Evolutionary conservation across 2,113 vertebrate species (phyloP).

Genomic region (Nymphicus hollandicus): DNA sequence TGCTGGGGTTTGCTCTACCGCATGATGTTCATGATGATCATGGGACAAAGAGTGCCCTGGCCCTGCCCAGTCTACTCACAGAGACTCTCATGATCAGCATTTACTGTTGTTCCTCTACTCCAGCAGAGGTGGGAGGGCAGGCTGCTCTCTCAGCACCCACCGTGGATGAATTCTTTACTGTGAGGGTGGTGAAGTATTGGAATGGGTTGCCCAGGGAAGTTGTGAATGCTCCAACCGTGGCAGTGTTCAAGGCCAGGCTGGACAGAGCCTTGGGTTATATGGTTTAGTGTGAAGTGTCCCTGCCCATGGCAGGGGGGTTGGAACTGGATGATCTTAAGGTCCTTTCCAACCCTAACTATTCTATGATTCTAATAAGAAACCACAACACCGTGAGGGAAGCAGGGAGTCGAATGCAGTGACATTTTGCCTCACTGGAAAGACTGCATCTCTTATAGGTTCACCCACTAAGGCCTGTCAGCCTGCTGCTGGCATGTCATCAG

Average conservation of each 20-base stretch:
- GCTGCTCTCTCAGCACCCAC: neutral
- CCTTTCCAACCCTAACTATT: too few species aligned
- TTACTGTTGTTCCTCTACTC: neutral
- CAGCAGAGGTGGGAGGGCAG: neutral
- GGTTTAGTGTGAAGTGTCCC: too few species aligned
- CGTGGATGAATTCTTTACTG: too few species aligned
- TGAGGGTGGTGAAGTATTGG: too few species aligned
- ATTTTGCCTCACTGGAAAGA: neutral
- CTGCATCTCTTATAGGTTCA: neutral
- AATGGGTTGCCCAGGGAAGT: too few species aligned
- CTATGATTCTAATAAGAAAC: too few species aligned
- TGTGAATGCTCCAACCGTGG: too few species aligned
- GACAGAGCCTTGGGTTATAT: too few species aligned
- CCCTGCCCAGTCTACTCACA: neutral
- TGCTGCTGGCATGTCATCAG: neutral
- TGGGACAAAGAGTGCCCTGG: neutral
- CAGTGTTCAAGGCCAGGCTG: too few species aligned
- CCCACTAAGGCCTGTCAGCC: fast-evolving
- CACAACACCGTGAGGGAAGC: neutral
- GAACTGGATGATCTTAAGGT: too few species aligned
- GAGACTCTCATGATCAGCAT: neutral
- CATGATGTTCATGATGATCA: neutral
- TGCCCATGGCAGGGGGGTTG: too few species aligned
- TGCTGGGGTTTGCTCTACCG: neutral
- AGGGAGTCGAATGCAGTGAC: neutral